Percentiles rank a stretch among this genome's conserved stretches.
Evolutionary conservation across 2,888 invertebrate genomes (phyloP).

Genomic region (Idaea dimidiata): DNA sequence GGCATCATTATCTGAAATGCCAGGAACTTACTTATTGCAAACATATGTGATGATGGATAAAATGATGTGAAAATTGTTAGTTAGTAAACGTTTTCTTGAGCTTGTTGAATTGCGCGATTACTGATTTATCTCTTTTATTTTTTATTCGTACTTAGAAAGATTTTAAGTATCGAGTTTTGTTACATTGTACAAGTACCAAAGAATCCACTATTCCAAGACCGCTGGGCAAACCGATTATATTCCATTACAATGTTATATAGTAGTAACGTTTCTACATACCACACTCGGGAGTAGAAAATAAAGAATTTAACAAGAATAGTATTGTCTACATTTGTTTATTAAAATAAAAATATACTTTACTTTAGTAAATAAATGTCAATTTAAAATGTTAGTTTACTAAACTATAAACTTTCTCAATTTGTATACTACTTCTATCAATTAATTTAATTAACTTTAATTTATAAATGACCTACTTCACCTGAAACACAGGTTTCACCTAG

Average conservation of each 20-base stretch:
- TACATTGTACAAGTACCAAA: not conserved
- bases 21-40: constrained; percentile 31
- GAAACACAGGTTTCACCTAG: no score
- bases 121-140: not conserved
- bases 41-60: constrained; percentile 45
- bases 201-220: not conserved
- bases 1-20: constrained; percentile 64
- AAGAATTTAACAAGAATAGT: no score
- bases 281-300: no score
- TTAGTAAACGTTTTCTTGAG: constrained; percentile 33
- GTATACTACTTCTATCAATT: no score
- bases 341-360: no score
- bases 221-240: not conserved
- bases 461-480: no score
- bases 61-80: constrained; percentile 46
- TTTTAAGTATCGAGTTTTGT: not conserved
- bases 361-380: no score
- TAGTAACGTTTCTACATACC: no score
- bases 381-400: no score
- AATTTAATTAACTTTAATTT: no score
- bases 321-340: no score
- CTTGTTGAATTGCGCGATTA: constrained; percentile 4
- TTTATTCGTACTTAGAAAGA: not conserved
- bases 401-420: no score
- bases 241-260: not conserved